These are phyloP conservation scores for Plemyria rubiginata DNA, from an alignment of 2,888 invertebrate species.

Conservation along the genomic window DNA sequence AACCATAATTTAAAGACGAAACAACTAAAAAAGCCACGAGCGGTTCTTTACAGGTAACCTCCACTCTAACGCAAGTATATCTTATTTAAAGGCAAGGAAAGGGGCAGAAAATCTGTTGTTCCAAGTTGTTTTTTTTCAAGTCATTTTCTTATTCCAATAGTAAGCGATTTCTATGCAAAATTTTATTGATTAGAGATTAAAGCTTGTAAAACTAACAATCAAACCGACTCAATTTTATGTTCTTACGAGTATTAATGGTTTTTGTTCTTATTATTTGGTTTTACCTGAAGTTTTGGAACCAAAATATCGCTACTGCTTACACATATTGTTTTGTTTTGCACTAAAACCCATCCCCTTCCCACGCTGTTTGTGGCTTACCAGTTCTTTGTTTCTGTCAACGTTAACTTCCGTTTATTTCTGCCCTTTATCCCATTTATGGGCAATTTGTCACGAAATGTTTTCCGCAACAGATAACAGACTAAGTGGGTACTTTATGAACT, in stretches of 20 bases:
- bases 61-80: too few relatives aligned
- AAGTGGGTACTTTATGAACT: constrained; percentile 50
- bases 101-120: too few relatives aligned
- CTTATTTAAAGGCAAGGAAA: too few relatives aligned
- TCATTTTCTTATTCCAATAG: too few relatives aligned
- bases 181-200: neutral
- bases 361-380: constrained; percentile 50
- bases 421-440: constrained; percentile 59
- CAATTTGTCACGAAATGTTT: constrained; percentile 57
- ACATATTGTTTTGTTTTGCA: neutral
- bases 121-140: too few relatives aligned
- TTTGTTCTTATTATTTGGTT: too few relatives aligned
- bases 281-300: neutral
- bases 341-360: constrained; percentile 8
- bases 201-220: neutral
- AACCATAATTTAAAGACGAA: neutral
- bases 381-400: constrained; percentile 61
- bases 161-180: neutral
- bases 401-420: constrained; percentile 45
- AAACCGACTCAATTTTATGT: too few relatives aligned
- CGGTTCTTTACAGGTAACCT: too few relatives aligned
- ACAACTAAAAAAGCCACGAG: neutral
- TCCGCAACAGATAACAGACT: constrained; percentile 48
- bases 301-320: neutral
- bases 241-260: too few relatives aligned